Base-by-base conservation (phyloP, 2,797 vertebrate genomes). In the Miichthys miiuy region DNA sequence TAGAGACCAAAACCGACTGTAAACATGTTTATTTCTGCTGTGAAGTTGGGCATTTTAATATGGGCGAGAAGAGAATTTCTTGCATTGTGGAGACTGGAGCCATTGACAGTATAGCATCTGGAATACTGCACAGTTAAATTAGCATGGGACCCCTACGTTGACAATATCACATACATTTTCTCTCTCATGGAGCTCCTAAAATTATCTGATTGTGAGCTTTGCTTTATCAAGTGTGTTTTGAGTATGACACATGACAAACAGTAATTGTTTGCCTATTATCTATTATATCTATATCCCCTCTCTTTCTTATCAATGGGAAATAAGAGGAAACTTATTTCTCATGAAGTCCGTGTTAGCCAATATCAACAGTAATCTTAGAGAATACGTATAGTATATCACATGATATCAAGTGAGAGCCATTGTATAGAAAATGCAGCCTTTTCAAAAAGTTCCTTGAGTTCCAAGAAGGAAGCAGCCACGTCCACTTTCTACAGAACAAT, bases 401-500 rank as follows among this genome's bases (percentile, higher is more conserved):
- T 30, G 16, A 56, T 30, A 57, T 30, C 14, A 48, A 21, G 54
- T 57, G 17, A n/a, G 13, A 55, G 61, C 6, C 17, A 66, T 70
- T 38, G 38, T 52, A 80, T 51, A 25, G 41, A 67, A 61, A 80
- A 20, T 55, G n/a, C 44, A 48, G 21, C 41, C 27, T 70, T 51
- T 68, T 68, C 20, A 63, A n/a, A 23, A 68, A 55, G 16, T n/a
- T 5, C 23, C 2, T 16, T 30, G 16, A 67, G 41, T 67, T 74
- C 48, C 30, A 30, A 55, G 52, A 54, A 68, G 16, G 73, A 80
- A 71, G 41, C 55, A 67, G 73, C 73, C 80, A 77, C 44, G 44
- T 85, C 75, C 73, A 60, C 72, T 85, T 84, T 84, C 58, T 83
- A 58, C 71, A 63, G 50, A 87, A 77, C 65, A 82, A 44, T 73